Evolutionary conservation across 2,113 vertebrate species (phyloP), one percentile per base, ranked within the genome.

Genomic region (Chloebia gouldiae): DNA sequence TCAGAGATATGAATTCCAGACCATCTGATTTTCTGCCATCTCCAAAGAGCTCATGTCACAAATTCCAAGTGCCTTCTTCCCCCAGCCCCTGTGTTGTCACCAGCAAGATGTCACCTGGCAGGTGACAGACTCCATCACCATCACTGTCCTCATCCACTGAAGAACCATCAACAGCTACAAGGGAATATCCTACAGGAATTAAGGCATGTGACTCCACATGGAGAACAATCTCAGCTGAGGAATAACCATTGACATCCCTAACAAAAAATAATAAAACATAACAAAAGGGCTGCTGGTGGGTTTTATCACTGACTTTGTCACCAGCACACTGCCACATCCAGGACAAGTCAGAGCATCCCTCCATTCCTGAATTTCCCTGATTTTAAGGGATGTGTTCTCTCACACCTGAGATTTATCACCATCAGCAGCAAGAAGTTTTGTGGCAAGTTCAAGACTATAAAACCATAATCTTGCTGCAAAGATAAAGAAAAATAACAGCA

Each of bases 81-180:
- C 56, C n/a, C 10, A 12, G 15, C 3, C 7, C 31, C 16, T 0
- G 0, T 7, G 39, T 1, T 66, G 64, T 25, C 83, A 50, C 49
- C 70, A 69, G 13, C 35, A 59, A 27, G 53, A 37, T 68, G 63
- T 37, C 47, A 61, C 54, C 39, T 13, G 24, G 53, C 19, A 59
- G 56, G 47, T 59, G 40, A 61, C 33, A 70, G 60, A 60, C 30
- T 54, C 44, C 47, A 30, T 19, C 54, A 44, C 18, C 75, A 71
- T 49, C 60, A 15, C 13, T 16, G 60, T 6, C 68, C 42, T 28
- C 11, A 66, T 19, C 39, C 54, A 33, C 44, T 2, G 3, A 75
- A 31, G 31, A 81, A 33, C 35, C 59, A 81, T 2, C 81, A 54
- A 13, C 69, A 94, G 51, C 72, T 70, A 11, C 66, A 76, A 68